These are phyloP conservation scores for Lasiommata megera DNA, from an alignment of 2,888 invertebrate species.

Conservation along the genomic window DNA sequence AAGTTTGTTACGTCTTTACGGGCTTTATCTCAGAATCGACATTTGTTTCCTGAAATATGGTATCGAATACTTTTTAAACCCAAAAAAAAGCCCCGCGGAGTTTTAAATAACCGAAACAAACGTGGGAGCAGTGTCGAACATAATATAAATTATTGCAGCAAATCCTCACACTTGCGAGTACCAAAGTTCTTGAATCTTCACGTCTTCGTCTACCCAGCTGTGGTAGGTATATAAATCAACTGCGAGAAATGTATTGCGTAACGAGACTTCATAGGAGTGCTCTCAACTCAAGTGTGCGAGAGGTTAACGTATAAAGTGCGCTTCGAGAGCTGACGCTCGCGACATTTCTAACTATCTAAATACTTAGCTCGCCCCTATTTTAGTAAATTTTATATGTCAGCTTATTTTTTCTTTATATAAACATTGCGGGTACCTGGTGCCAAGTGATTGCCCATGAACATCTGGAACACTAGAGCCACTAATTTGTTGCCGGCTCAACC, in stretches of 20 bases:
- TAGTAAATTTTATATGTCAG: not conserved
- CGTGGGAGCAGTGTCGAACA: not conserved
- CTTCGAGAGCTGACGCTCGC: conserved; percentile 31
- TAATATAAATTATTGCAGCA: not conserved
- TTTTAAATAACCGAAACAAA: not conserved
- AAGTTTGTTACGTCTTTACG: too few relatives aligned
- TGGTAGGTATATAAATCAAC: conserved; percentile 23
- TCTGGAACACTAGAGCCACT: too few relatives aligned
- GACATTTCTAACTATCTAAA: conserved; percentile 28
- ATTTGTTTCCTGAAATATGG: too few relatives aligned
- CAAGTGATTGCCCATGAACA: too few relatives aligned
- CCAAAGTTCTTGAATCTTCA: not conserved
- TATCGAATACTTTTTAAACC: too few relatives aligned
- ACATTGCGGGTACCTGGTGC: too few relatives aligned
- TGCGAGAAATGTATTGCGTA: conserved; percentile 37
- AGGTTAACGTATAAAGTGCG: conserved; percentile 49
- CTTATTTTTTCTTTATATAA: not conserved
- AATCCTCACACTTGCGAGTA: not conserved
- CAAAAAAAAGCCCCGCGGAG: too few relatives aligned
- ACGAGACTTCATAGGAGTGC: conserved; percentile 62
- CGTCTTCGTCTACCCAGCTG: not conserved
- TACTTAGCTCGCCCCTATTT: conserved; percentile 10
- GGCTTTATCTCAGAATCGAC: too few relatives aligned
- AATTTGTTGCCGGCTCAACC: too few relatives aligned
- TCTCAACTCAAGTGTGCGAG: conserved; percentile 55